These are phyloP conservation scores for Calyptomena viridis DNA, from an alignment of 2,113 vertebrate genomes.

Conservation along the genomic window DNA sequence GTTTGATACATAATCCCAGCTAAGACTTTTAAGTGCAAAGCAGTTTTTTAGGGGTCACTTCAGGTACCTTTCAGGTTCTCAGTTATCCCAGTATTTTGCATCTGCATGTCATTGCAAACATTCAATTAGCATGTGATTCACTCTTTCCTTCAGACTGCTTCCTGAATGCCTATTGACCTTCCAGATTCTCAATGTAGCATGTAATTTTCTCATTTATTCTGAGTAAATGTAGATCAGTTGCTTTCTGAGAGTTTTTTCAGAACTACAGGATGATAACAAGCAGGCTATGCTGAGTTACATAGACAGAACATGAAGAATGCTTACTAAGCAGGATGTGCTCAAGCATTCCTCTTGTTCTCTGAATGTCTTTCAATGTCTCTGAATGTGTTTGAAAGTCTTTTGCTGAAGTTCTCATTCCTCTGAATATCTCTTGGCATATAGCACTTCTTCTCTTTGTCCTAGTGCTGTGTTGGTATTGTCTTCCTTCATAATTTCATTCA, in stretches of 20 bases:
- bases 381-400: neutral
- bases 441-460: neutral
- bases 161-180: neutral
- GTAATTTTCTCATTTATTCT: neutral
- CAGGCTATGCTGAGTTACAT: neutral
- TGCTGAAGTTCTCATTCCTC: neutral
- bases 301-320: neutral
- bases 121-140: neutral
- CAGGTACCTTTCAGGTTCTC: neutral
- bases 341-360: neutral
- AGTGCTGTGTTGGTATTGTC: neutral
- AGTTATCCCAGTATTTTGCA: neutral
- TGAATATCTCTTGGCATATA: neutral
- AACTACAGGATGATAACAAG: neutral
- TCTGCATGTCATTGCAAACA: neutral
- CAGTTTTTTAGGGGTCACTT: neutral
- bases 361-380: neutral
- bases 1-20: accelerated
- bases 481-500: neutral
- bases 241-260: neutral
- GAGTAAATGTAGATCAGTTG: neutral
- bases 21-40: neutral
- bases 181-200: neutral
- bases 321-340: neutral
- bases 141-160: neutral